Conservation (phyloP, 2,113 vertebrate species). For the Propithecus coquereli region DNA sequence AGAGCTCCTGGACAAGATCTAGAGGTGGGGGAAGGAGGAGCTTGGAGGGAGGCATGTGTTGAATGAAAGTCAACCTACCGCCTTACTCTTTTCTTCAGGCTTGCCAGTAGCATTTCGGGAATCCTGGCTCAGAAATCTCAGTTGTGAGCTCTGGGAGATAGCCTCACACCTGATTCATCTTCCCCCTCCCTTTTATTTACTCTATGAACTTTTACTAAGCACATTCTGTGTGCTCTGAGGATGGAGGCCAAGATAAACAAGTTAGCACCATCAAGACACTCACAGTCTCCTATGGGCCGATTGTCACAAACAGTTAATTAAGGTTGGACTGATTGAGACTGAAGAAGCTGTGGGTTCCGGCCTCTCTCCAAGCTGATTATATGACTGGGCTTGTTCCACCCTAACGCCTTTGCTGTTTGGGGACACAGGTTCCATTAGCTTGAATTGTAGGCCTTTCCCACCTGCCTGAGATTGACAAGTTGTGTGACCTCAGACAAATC, state of each 20-base stretch:
- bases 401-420: background rate
- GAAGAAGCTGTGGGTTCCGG: background rate
- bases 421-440: background rate
- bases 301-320: background rate
- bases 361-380: background rate
- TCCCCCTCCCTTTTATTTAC: slow-evolving; percentile 15
- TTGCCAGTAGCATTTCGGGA: background rate
- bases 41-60: background rate
- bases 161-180: background rate
- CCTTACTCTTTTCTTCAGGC: background rate
- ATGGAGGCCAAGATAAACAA: slow-evolving; percentile 11
- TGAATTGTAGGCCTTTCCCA: background rate
- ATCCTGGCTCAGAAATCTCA: background rate
- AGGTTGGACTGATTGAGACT: background rate
- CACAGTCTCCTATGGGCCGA: background rate
- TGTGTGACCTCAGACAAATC: slow-evolving; percentile 8
- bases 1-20: slow-evolving; percentile 28
- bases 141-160: background rate
- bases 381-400: background rate
- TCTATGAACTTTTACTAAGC: background rate
- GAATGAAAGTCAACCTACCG: background rate
- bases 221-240: background rate
- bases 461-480: background rate
- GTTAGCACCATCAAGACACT: background rate
- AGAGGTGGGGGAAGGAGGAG: background rate